Evolutionary conservation across 2,888 invertebrate genomes (phyloP).

Genomic region (Lycocerus yunnanus): DNA sequence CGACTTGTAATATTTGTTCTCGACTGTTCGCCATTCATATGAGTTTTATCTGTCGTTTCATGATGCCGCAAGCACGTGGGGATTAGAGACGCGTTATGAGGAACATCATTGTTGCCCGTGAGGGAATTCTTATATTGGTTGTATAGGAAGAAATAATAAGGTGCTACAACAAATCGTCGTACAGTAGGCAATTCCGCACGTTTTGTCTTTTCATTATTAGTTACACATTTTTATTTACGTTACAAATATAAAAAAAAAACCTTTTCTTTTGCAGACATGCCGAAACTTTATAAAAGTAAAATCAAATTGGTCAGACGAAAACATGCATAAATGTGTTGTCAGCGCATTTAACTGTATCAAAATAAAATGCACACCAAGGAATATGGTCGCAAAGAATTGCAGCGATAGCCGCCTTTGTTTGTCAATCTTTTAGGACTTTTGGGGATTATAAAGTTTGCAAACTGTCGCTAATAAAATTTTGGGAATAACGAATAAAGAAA

Average conservation of each 20-base stretch:
- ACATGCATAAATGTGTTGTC: background rate
- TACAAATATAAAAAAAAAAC: background rate
- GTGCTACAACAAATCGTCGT: conserved; percentile 20
- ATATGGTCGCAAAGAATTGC: background rate
- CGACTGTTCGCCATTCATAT: conserved; percentile 55
- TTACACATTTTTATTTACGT: background rate
- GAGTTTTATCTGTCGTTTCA: conserved; percentile 53
- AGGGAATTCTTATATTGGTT: conserved; percentile 31
- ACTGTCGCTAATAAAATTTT: background rate
- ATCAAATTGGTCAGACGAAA: background rate
- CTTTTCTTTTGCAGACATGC: background rate
- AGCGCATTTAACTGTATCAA: background rate
- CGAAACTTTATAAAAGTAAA: background rate
- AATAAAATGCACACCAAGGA: background rate
- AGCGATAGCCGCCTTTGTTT: background rate
- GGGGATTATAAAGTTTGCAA: background rate
- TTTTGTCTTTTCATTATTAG: background rate
- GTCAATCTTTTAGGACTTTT: background rate
- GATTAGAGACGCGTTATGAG: conserved; percentile 43
- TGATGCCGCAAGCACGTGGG: conserved; percentile 53
- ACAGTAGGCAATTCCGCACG: background rate
- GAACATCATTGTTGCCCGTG: conserved; percentile 36
- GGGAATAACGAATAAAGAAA: conserved; percentile 3
- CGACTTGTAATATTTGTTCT: conserved; percentile 57
- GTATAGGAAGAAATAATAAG: conserved; percentile 27